Percentiles rank a stretch among this genome's conserved stretches.
These are phyloP conservation scores for Danio albolineatus DNA, from an alignment of 2,797 vertebrate genomes.

Conservation along the genomic window DNA sequence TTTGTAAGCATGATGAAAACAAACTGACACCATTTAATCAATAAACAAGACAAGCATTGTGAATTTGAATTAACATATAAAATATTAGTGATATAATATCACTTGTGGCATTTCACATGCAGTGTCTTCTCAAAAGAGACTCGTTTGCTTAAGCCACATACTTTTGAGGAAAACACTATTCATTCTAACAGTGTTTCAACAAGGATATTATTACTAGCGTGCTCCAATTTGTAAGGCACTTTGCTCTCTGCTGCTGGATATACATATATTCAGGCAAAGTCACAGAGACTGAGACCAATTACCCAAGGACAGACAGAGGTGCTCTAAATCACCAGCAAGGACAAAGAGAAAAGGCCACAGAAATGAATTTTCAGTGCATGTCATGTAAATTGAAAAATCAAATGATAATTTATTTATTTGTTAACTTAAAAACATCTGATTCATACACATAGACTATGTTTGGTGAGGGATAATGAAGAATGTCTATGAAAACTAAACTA, in stretches of 20 bases:
- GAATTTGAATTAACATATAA: neutral
- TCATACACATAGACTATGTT: slow-evolving; percentile 3
- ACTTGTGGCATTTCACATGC: slow-evolving; percentile 2
- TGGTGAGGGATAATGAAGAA: neutral
- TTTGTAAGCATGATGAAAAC: neutral
- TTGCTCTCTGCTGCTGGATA: neutral
- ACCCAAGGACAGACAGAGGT: neutral
- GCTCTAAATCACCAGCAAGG: neutral
- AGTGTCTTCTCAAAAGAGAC: neutral
- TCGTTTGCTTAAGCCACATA: neutral
- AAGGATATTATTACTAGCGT: neutral
- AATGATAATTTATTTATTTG: neutral
- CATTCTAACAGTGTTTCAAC: neutral
- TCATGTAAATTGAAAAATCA: too few species aligned
- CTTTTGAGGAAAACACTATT: neutral
- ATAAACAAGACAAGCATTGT: slow-evolving; percentile 7
- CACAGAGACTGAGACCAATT: neutral
- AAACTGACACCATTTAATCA: neutral
- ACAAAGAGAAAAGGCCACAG: neutral
- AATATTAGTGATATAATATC: neutral
- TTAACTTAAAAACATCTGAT: neutral
- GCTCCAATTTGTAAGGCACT: neutral
- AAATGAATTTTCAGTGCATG: neutral
- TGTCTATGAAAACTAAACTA: neutral
- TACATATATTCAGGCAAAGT: neutral